Evolutionary conservation across 2,888 invertebrate genomes (phyloP).

Genomic region (Enchytraeus crypticus): DNA sequence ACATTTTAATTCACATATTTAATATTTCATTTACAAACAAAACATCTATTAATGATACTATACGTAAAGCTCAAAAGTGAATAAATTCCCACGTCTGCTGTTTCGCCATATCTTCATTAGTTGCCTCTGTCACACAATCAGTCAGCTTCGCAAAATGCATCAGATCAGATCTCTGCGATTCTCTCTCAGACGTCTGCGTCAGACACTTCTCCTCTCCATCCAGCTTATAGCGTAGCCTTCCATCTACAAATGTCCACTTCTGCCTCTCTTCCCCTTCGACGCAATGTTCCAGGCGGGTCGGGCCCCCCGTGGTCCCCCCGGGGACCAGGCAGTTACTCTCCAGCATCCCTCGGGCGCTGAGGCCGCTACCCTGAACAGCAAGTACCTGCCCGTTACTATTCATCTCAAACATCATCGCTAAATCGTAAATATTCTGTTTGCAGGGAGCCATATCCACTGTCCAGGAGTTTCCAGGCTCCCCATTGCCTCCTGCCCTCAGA

Average conservation of each 20-base stretch:
- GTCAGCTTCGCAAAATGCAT: slow-evolving; percentile 11
- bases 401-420: slow-evolving; percentile 20
- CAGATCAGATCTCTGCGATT: slow-evolving; percentile 3
- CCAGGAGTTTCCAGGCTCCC: background rate
- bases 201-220: slow-evolving; percentile 5
- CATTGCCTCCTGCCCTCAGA: background rate
- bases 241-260: slow-evolving; percentile 7
- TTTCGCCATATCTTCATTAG: background rate
- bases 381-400: slow-evolving; percentile 14
- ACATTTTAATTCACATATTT: no score
- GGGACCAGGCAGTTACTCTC: slow-evolving; percentile 17
- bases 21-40: no score
- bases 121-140: background rate
- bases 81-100: slow-evolving; percentile 16
- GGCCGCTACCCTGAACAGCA: no score
- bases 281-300: slow-evolving; percentile 10
- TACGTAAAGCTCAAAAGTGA: no score
- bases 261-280: slow-evolving; percentile 7
- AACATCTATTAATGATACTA: no score
- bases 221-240: background rate
- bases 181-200: slow-evolving; percentile 9
- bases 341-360: slow-evolving; percentile 4
- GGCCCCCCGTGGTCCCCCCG: slow-evolving; percentile 1
- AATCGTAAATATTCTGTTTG: slow-evolving; percentile 21
- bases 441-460: slow-evolving; percentile 21